Evolutionary conservation across 2,113 vertebrate species (phyloP), one percentile per base, ranked within the genome.

Genomic region (Nibea albiflora): DNA sequence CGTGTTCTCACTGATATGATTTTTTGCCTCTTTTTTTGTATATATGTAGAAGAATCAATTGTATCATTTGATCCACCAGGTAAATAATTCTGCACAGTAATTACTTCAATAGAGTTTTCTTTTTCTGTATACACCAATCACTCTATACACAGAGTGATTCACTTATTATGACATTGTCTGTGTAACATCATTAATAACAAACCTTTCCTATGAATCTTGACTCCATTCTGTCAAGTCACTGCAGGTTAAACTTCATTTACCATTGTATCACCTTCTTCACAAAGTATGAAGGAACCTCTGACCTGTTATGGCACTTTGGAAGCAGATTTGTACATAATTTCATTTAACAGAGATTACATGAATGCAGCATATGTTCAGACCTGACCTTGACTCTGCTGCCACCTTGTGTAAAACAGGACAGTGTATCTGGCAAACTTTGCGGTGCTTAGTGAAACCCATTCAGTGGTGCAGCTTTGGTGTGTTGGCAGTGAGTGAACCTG

Each of bases 401-500:
- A 46, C 88, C 88, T 80, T 62, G 78, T 80, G 88, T 67, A 6
- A n/a, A 67, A 50, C 11, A n/a, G 5, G 4, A 42, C 19, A 31
- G 42, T 44, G 8, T 44, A n/a, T n/a, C 15, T 11, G 28, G 39
- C 16, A 58, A 42, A 49, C 60, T 49, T 22, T n/a, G 47, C 4
- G 16, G 26, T 16, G 35, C 42, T 20, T 61, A 12, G 46, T 28
- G 4, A 4, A 35, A 53, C 1, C 28, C 16, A 17, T 44, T 26
- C 56, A 44, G 57, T 3, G 22, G 58, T 78, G 57, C 35, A 68
- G 44, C 66, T 58, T 68, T 60, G 50, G 17, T 35, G 39, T 54
- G 4, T 64, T 64, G 35, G 9, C 62, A 3, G 92, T 86, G 39
- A 67, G 88, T 91, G 1, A 24, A 89, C 62, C 82, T 88, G 90